Base-by-base conservation (phyloP, 2,888 invertebrate species). In the Philopedon plagiatum region DNA sequence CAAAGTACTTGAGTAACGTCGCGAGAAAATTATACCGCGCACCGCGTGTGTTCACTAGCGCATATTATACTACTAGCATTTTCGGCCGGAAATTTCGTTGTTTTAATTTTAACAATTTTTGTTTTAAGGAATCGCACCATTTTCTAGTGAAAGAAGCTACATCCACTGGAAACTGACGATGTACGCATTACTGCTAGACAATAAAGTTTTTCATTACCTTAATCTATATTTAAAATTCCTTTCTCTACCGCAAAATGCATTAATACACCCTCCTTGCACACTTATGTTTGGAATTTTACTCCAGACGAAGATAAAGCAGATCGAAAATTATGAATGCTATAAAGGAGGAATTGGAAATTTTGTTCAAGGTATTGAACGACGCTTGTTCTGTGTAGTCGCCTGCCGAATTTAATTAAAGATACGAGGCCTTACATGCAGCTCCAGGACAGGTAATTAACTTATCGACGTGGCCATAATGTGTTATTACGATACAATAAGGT, bases 231-330 rank as follows among this genome's bases (percentile, higher is more conserved):
- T 54, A 29, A 49, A 54, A 54, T 61, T 39, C 41, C 61, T 44
- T 41, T 13, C 37, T 39, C 61, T 61, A 61, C 61, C 61, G 23
- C 61, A 61, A 44, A 44, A 44, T 61, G 29, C 61, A 61, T 61
- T 60, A 61, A 61, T 61, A 15, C 60, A 41, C 39, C 18, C 13
- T 18, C 11, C 61, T 61, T 44, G 44, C 21, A 63, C 29, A 63
- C 63, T 51, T 63, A 63, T 34, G 63, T 63, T 63, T 23, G 63
- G 63, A 63, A 63, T 63, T 63, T 63, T 49, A 49, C 46, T 63
- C 49, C 21, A 49, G 49, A 63, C 32, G 29, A 15, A 41, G 29
- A 61, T 44, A 61, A 41, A 44, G 44, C 61, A 61, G 44, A 41
- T 15, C 44, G 44, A 41, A 37, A 57, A 57, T 57, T 57, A 57